These are phyloP conservation scores for Molossus molossus DNA, from an alignment of 2,797 vertebrate genomes.

Conservation along the genomic window DNA sequence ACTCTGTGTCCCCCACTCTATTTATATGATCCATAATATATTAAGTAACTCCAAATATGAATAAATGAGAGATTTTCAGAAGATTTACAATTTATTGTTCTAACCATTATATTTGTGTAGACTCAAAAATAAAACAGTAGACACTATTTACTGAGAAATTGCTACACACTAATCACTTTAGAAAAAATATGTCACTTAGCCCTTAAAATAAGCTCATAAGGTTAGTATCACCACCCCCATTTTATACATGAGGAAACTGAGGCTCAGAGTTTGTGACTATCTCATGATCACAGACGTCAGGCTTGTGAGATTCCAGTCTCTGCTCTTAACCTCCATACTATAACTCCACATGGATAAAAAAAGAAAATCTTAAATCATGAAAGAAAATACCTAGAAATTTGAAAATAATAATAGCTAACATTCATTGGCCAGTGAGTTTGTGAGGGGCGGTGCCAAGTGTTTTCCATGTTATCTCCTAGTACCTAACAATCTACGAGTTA, in stretches of 20 bases:
- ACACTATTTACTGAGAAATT: background rate
- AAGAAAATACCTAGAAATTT: conserved; percentile 48
- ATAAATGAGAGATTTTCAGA: conserved; percentile 51
- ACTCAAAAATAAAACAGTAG: conserved; percentile 8
- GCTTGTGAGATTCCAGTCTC: conserved; percentile 10
- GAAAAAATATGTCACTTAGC: background rate
- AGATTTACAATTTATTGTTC: conserved; percentile 27
- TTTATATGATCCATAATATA: background rate
- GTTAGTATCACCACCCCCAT: background rate
- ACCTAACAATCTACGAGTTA: background rate
- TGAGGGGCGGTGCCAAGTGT: background rate
- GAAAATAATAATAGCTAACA: conserved; percentile 39
- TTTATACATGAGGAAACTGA: conserved; percentile 35
- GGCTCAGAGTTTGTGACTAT: background rate
- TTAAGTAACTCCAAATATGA: conserved; percentile 27
- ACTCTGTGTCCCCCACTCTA: background rate
- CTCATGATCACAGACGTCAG: background rate
- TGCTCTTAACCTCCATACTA: background rate
- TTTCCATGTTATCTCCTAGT: background rate
- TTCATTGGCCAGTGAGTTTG: background rate
- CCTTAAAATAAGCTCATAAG: background rate
- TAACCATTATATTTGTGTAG: background rate
- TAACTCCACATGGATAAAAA: background rate
- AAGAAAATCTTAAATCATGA: conserved; percentile 10
- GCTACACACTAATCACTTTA: background rate